phyloP scores from a whole-genome alignment of 2,888 invertebrate species.

The Orthosia gracilis region DNA sequence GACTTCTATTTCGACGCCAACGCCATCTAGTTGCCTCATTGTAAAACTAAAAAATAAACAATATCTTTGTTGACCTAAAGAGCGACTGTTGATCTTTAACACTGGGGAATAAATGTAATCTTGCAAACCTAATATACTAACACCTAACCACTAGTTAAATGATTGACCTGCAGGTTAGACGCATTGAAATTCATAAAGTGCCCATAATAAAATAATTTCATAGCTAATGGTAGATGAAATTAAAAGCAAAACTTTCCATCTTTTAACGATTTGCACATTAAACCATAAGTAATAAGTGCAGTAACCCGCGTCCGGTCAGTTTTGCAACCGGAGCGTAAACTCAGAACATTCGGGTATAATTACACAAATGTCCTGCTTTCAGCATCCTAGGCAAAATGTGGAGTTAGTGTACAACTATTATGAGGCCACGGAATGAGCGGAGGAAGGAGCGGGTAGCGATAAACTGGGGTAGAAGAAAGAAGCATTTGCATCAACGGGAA shows the following conservation, averaged over 20 bases:
- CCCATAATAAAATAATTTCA: neutral
- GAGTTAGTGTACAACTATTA: conserved; percentile 32
- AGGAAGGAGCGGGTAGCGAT: neutral
- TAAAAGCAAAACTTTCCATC: neutral
- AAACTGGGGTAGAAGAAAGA: rapidly evolving
- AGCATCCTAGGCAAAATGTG: conserved; percentile 45
- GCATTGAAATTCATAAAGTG: no score
- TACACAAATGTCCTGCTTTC: conserved; percentile 45
- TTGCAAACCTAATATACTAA: no score
- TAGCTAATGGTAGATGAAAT: neutral
- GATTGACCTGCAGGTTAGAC: no score
- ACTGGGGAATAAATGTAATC: no score
- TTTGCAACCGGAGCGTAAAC: conserved; percentile 30
- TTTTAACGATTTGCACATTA: conserved; percentile 12
- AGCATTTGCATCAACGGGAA: no score
- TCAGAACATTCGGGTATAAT: conserved; percentile 53
- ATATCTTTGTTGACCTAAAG: no score
- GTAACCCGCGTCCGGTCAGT: conserved; percentile 30
- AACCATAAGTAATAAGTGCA: conserved; percentile 19
- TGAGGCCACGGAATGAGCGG: conserved; percentile 38
- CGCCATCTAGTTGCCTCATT: no score
- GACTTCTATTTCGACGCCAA: no score
- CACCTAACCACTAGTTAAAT: no score
- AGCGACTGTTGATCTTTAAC: no score
- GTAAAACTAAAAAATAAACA: no score